Conservation (phyloP, 2,797 vertebrate genomes). For the Decapterus maruadsi region DNA sequence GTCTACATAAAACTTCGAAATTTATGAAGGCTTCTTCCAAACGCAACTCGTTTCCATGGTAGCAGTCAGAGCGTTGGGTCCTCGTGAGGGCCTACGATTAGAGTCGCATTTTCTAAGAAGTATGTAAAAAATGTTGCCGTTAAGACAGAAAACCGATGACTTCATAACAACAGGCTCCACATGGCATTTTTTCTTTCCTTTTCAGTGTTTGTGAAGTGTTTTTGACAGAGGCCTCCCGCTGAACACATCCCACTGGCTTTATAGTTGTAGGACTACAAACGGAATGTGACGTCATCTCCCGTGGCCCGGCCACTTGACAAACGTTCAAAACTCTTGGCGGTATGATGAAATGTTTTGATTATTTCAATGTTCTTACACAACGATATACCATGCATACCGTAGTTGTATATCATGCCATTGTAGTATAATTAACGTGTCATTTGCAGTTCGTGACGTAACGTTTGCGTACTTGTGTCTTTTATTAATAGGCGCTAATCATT, state of each 20-base stretch:
- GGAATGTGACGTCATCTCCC: constrained; percentile 49
- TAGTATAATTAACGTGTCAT: background rate
- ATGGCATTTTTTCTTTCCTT: too few relatives aligned
- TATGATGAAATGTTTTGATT: constrained; percentile 37
- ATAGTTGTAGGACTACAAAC: constrained; percentile 20
- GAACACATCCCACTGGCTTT: background rate
- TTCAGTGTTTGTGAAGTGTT: rapidly evolving
- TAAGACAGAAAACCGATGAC: background rate
- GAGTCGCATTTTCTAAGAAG: constrained; percentile 14
- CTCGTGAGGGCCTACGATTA: constrained; percentile 6
- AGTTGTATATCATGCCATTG: rapidly evolving
- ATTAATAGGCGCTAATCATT: background rate
- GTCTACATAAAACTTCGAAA: rapidly evolving
- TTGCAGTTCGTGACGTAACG: rapidly evolving
- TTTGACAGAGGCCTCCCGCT: background rate
- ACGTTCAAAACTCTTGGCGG: constrained; percentile 74
- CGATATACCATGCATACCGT: background rate
- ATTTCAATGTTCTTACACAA: background rate
- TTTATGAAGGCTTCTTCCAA: constrained; percentile 26
- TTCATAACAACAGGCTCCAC: rapidly evolving
- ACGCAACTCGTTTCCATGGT: constrained; percentile 58
- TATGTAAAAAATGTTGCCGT: background rate
- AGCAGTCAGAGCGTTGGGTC: constrained; percentile 36
- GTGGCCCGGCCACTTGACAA: background rate
- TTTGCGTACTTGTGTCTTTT: background rate